These are phyloP conservation scores for Drosophila aff. DNA, from an alignment of 1,140 invertebrate genomes.

Conservation along the genomic window DNA sequence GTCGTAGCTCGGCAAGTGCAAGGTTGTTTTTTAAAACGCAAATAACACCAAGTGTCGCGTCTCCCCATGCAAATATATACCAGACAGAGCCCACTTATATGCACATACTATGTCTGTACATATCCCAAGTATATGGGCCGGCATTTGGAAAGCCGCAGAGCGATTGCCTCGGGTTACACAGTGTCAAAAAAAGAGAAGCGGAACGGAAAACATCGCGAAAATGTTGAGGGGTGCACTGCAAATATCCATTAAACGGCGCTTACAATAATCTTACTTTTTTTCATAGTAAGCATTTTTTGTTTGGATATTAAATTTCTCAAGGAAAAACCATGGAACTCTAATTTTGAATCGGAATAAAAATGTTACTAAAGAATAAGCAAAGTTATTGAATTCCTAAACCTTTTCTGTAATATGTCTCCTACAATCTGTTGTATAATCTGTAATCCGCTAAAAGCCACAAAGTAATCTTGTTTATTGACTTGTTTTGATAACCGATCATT, in stretches of 20 bases:
- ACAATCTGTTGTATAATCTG: slow-evolving; percentile 5
- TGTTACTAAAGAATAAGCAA: too few species aligned
- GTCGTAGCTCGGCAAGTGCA: slow-evolving; percentile 66
- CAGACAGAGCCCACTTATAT: slow-evolving; percentile 29
- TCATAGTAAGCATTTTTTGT: background rate
- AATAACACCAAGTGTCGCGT: slow-evolving; percentile 57
- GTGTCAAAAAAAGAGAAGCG: slow-evolving; percentile 38
- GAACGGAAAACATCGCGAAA: slow-evolving; percentile 21
- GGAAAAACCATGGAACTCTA: too few species aligned
- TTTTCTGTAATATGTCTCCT: background rate
- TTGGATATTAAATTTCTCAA: background rate
- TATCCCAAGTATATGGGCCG: slow-evolving; percentile 24
- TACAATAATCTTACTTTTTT: background rate
- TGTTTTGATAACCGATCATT: slow-evolving; percentile 39
- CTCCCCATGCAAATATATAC: slow-evolving; percentile 41
- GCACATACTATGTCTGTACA: slow-evolving; percentile 13
- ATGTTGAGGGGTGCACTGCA: slow-evolving; percentile 33
- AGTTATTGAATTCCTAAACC: background rate
- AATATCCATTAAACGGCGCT: slow-evolving; percentile 7
- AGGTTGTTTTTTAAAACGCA: slow-evolving; percentile 72
- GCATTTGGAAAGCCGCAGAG: slow-evolving; percentile 63
- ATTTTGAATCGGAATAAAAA: background rate
- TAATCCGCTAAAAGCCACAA: slow-evolving; percentile 25
- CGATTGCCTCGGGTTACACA: slow-evolving; percentile 42
- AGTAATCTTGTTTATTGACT: slow-evolving; percentile 41